Conservation (phyloP, 2,113 vertebrate genomes). For the Meriones unguiculatus region DNA sequence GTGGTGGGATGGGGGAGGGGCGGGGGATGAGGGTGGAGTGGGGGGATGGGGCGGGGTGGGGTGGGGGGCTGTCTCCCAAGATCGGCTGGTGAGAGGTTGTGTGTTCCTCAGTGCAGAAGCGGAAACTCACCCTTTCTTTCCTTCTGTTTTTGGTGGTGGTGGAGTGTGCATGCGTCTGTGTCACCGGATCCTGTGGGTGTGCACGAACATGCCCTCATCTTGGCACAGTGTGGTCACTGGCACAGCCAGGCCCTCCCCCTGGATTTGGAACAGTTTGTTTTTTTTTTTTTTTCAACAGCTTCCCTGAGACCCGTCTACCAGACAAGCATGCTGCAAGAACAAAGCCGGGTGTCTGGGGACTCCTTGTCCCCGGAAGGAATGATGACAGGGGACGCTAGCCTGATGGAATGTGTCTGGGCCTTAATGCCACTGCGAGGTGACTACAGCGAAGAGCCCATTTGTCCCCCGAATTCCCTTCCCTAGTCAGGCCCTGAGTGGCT, state of each 20-base stretch:
- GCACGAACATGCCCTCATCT: neutral
- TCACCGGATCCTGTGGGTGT: neutral
- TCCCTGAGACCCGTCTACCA: fast-evolving
- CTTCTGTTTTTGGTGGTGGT: neutral
- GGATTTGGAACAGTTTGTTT: neutral
- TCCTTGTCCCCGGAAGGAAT: neutral
- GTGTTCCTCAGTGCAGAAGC: neutral
- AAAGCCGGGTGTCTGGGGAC: neutral
- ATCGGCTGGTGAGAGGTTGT: neutral
- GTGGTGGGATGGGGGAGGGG: too few species aligned
- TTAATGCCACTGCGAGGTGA: neutral
- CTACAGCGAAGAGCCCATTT: fast-evolving
- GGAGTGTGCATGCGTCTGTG: neutral
- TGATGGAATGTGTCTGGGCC: neutral
- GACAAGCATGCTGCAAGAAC: too few species aligned
- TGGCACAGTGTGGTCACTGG: fast-evolving
- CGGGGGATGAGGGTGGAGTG: too few species aligned
- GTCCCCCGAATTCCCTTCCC: neutral
- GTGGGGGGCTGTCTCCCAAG: neutral
- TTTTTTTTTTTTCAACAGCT: neutral
- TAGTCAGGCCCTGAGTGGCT: neutral
- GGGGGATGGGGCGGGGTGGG: too few species aligned
- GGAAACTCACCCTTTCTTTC: neutral
- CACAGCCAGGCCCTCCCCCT: neutral
- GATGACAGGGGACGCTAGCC: neutral